phyloP scores from a whole-genome alignment of 2,888 invertebrate species.

The Drosophila mulleri region DNA sequence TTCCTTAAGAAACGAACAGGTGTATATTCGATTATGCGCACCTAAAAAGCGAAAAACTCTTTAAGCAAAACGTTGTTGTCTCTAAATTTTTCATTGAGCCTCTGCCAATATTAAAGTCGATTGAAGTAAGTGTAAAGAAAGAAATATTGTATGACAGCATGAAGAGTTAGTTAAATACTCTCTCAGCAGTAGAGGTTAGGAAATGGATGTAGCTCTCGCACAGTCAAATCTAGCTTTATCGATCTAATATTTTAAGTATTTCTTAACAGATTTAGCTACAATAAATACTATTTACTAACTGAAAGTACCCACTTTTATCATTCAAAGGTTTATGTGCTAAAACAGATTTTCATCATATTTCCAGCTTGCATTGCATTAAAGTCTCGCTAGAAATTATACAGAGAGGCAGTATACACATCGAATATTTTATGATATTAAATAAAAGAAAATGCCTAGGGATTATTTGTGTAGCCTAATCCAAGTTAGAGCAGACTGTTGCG shows the following conservation, averaged over 20 bases:
- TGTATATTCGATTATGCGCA: conserved; percentile 10
- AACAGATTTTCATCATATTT: background rate
- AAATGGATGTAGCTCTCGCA: background rate
- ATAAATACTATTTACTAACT: background rate
- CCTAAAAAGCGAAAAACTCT: background rate
- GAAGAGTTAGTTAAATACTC: too few species aligned
- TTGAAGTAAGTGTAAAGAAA: too few species aligned
- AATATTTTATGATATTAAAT: background rate
- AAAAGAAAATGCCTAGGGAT: background rate
- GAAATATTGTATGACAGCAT: too few species aligned
- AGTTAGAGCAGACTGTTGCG: background rate
- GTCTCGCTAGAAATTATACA: background rate
- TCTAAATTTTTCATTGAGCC: background rate
- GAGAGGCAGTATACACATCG: too few species aligned
- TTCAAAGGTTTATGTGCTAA: background rate
- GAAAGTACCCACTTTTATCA: background rate
- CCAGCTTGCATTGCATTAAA: background rate
- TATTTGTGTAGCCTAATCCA: background rate
- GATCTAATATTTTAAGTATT: background rate
- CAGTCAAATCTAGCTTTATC: background rate
- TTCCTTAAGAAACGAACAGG: conserved; percentile 3
- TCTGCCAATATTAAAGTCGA: too few species aligned
- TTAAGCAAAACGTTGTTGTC: background rate
- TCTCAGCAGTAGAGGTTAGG: too few species aligned
- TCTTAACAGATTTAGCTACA: too few species aligned